Evolutionary conservation across 1,140 invertebrate genomes (phyloP), one percentile per base, ranked within the genome.

Genomic region (Eulimnadia texana): DNA sequence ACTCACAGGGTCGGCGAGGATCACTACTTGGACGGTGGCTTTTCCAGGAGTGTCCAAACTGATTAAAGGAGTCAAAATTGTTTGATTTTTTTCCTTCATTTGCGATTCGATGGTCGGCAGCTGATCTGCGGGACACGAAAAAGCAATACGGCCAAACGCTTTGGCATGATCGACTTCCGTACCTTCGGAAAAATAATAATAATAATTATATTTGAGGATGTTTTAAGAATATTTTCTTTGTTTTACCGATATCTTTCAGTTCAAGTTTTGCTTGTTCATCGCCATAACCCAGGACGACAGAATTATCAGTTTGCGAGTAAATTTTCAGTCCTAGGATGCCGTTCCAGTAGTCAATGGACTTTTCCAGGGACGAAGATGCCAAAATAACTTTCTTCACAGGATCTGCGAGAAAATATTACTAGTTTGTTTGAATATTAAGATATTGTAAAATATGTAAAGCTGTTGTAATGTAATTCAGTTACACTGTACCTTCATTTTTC

Each of bases 1-100:
- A 71, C 71, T 75, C 74, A 84, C 82, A 1, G 94, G 94, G 78
- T 98, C 95, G 27, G 88, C 88, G 6, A 98, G 75, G 68, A 99
- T 98, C 22, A 98, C 88, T 25, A 99, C 96, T 63, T 87, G 78
- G 0, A 98, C 95, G 9, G 89, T 89, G 1, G 92, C 92, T 76
- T 99, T 99, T 53, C 91, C 95, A 0, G 94, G 94, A 0, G 95
- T 99, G 68, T 94, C 90, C 54, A 99, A 74, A 61, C 84, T 87
- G 28, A 95, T 84, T 9, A 94, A 74, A 13, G 90, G 89, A 2
- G 86, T 97, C 10, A 98, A 73, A 66, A 96, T 90, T 50, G 80
- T 90, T 58, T 84, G 76, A 11, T 83, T 80, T 11, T 76, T 79
- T 20, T 83, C 80, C 66, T 84, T 81, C 50, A 97, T 83, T 65